phyloP scores from a whole-genome alignment of 2,113 vertebrate species.

The Acanthisitta chloris region DNA sequence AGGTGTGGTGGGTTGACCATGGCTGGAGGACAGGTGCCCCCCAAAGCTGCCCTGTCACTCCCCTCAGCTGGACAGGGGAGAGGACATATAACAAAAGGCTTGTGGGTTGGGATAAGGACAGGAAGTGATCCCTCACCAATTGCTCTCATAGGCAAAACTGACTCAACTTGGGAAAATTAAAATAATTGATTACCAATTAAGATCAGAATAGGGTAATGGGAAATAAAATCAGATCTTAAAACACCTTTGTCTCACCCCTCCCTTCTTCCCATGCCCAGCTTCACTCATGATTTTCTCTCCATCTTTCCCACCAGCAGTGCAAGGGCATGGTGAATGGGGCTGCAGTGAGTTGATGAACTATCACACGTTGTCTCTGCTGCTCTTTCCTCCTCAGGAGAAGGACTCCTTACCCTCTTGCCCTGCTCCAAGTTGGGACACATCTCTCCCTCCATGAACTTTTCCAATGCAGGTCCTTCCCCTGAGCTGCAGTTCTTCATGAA shows the following conservation, averaged over 20 bases:
- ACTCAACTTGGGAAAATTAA: neutral
- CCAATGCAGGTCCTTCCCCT: neutral
- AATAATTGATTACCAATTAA: neutral
- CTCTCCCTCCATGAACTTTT: neutral
- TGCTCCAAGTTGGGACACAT: neutral
- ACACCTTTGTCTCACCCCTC: neutral
- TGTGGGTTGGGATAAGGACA: neutral
- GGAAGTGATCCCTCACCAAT: neutral
- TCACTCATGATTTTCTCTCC: neutral
- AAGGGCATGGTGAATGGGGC: too few relatives aligned
- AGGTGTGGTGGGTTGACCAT: neutral
- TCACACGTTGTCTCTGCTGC: neutral
- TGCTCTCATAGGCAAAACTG: neutral
- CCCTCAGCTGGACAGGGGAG: neutral
- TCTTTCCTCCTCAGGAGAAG: neutral
- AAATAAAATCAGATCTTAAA: neutral
- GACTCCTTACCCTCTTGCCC: neutral
- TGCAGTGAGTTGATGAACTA: neutral
- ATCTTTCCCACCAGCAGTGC: fast-evolving
- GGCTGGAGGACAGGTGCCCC: neutral
- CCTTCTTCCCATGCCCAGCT: neutral
- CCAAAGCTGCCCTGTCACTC: neutral
- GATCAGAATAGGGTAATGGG: neutral
- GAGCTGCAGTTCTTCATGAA: neutral
- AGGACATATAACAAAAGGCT: neutral